Base-by-base conservation (phyloP, 1,140 invertebrate species). In the Drosophila gunungcola region DNA sequence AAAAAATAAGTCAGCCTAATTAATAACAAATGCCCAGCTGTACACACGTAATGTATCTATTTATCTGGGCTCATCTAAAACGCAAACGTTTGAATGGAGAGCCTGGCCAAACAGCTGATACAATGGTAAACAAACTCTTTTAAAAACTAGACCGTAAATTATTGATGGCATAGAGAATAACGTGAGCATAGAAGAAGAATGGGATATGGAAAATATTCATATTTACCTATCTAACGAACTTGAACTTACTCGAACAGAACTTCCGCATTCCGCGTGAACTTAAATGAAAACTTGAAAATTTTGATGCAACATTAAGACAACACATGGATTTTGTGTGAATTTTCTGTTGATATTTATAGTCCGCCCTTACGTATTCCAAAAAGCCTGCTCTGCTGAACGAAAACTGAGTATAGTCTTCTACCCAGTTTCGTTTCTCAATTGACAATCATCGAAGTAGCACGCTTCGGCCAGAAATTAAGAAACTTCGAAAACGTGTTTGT, bases 11-110 rank as follows among this genome's bases (percentile, higher is more conserved):
- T 41, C 46, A 75, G 58, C 52, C 65, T 81, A 85, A 84, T 84
- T 84, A 84, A 80, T 80, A 65, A 73, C 62, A 80, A 85, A 73
- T 70, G 55, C 32, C 53, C 73, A 77, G 51, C 73, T 58, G 63
- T 42, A 42, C 42, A 67, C 29, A 49, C 13, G 16, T 9, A 34
- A 38, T n/a, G 21, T 29, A 13, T 25, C 12, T 45, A 29, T 61
- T 5, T 38, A 3, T 16, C 16, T n/a, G 21, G 21, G 7, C 12
- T 27, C 11, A 29, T 27, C 62, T 29, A 36, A 6, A 36, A 61
- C 58, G 25, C 34, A 12, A 57, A 25, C 34, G 16, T 41, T 62
- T 51, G 57, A 45, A 60, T 46, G n/a, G 6, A 51, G 9, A 51
- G 10, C 32, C 21, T 48, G 12, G n/a, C 27, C 25, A 41, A 41